phyloP scores from a whole-genome alignment of 2,888 invertebrate genomes.

The Xanthorhoe designata region DNA sequence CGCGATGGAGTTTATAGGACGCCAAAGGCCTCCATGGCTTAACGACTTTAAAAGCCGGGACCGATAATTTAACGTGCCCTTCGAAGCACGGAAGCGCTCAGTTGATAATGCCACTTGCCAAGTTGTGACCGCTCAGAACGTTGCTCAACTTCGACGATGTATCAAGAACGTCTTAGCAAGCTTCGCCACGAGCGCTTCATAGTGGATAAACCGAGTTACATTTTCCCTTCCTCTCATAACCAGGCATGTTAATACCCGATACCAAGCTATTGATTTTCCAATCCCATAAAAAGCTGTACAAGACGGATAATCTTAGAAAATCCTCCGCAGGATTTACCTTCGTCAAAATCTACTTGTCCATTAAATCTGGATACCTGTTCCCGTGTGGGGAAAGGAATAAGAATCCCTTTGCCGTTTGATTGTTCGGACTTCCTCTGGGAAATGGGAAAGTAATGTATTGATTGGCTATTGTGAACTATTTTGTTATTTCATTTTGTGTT shows the following conservation, averaged over 20 bases:
- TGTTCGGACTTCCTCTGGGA: slow-evolving; percentile 1
- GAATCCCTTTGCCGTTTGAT: background rate
- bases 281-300: slow-evolving; percentile 16
- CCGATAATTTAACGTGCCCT: too few relatives aligned
- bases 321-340: slow-evolving; percentile 16
- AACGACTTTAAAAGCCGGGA: too few relatives aligned
- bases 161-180: too few relatives aligned
- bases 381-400: background rate
- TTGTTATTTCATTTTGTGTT: background rate
- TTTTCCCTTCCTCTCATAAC: too few relatives aligned
- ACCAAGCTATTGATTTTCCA: slow-evolving; percentile 2
- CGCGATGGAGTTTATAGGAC: too few relatives aligned
- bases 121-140: too few relatives aligned
- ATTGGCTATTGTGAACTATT: background rate
- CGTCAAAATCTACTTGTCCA: background rate
- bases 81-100: too few relatives aligned
- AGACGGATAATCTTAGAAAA: slow-evolving; percentile 18
- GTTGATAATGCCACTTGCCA: too few relatives aligned
- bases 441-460: slow-evolving; percentile 7
- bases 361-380: background rate
- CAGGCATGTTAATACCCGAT: background rate
- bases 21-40: too few relatives aligned
- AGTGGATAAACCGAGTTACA: too few relatives aligned
- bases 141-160: too few relatives aligned
- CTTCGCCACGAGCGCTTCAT: too few relatives aligned